A percentile compares a stretch with the other conserved stretches of the same genome.
These are phyloP conservation scores for Conomelus anceps DNA, from an alignment of 2,888 invertebrate species.

Conservation along the genomic window DNA sequence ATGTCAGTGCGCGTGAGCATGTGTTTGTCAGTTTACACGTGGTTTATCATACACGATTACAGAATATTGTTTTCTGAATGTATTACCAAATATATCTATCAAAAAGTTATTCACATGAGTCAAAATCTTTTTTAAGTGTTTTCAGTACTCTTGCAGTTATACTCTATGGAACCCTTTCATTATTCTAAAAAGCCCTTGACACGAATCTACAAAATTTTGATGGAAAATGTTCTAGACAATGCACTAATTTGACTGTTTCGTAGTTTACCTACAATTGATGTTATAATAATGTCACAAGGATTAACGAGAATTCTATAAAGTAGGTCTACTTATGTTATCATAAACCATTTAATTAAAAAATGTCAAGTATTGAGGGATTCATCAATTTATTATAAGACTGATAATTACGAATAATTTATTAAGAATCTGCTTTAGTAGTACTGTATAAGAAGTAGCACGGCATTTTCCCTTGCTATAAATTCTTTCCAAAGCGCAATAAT, in stretches of 20 bases:
- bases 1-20: neutral
- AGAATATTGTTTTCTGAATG: neutral
- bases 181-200: neutral
- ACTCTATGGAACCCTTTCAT: neutral
- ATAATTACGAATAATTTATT: no score
- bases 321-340: neutral
- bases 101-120: neutral
- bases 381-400: no score
- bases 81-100: neutral
- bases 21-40: neutral
- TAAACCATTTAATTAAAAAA: no score
- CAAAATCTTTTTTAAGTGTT: neutral
- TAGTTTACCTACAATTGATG: neutral
- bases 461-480: no score
- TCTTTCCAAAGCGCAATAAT: no score
- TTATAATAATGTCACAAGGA: neutral
- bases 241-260: neutral
- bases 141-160: neutral
- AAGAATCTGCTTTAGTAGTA: no score
- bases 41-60: neutral
- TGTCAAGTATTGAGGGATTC: no score
- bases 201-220: neutral
- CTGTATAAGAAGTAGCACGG: no score
- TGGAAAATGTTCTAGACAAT: neutral
- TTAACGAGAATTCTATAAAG: neutral